phyloP scores from a whole-genome alignment of 2,888 invertebrate genomes.

The Heliconius charithonia region DNA sequence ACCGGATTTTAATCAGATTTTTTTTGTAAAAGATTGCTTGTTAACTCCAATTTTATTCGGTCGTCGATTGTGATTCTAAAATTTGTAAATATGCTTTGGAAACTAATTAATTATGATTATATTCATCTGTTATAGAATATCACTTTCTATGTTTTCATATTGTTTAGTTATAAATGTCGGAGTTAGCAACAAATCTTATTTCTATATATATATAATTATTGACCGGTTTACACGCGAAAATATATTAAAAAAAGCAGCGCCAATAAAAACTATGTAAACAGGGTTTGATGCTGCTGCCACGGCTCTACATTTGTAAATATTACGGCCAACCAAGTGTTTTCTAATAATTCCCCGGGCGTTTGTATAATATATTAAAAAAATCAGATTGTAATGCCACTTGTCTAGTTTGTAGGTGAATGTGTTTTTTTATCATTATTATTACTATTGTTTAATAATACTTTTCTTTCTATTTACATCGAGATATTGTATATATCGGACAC shows the following conservation, averaged over 20 bases:
- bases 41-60: constrained; percentile 4
- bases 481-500: constrained; percentile 58
- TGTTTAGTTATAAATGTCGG: background rate
- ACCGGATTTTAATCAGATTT: background rate
- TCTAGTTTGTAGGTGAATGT: constrained; percentile 78
- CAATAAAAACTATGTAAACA: constrained; percentile 15
- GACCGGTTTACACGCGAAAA: constrained; percentile 17
- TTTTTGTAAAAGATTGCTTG: constrained; percentile 9
- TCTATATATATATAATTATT: background rate
- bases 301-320: constrained; percentile 48
- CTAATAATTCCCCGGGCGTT: constrained; percentile 21
- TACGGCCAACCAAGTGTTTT: constrained; percentile 15
- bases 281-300: constrained; percentile 22
- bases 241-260: background rate
- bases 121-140: background rate
- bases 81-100: constrained; percentile 1
- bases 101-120: background rate
- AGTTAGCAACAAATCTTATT: constrained; percentile 7
- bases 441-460: constrained; percentile 69
- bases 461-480: constrained; percentile 67
- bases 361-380: constrained; percentile 10
- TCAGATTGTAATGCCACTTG: constrained; percentile 62
- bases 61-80: background rate
- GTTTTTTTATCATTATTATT: constrained; percentile 72
- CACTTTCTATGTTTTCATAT: background rate